Conservation (phyloP, 2,113 vertebrate species). For the Etheostoma spectabile region DNA sequence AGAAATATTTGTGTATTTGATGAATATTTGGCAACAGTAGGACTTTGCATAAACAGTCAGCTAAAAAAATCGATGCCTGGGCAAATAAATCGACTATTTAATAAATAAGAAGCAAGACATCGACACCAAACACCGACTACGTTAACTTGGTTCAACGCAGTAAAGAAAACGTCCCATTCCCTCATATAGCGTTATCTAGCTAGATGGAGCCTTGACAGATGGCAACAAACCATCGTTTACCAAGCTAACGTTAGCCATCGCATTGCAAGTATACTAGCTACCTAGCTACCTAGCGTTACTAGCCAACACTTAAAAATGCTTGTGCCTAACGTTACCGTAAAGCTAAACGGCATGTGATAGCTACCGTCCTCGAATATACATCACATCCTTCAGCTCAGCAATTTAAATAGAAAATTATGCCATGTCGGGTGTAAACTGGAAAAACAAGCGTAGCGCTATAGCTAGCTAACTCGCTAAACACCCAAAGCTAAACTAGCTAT, state of each 20-base stretch:
- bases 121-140: not conserved
- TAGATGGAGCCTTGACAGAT: constrained; percentile 42
- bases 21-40: constrained; percentile 9
- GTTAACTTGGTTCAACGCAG: not conserved
- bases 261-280: constrained; percentile 27
- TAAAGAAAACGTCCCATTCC: not conserved
- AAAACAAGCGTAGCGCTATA: constrained; percentile 17
- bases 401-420: not conserved
- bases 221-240: constrained; percentile 47
- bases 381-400: fast-evolving
- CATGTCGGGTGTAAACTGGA: not conserved
- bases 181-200: no score
- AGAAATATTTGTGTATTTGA: not conserved
- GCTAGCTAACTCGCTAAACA: constrained; percentile 67
- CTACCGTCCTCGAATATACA: not conserved
- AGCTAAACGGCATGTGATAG: not conserved
- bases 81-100: fast-evolving
- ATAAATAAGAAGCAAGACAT: not conserved
- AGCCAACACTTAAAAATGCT: not conserved
- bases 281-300: constrained; percentile 10
- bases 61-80: constrained; percentile 13
- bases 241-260: constrained; percentile 43
- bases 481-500: constrained; percentile 47
- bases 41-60: constrained; percentile 30
- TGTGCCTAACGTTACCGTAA: not conserved